Conservation (phyloP, 2,113 vertebrate genomes). For the Panthera tigris region DNA sequence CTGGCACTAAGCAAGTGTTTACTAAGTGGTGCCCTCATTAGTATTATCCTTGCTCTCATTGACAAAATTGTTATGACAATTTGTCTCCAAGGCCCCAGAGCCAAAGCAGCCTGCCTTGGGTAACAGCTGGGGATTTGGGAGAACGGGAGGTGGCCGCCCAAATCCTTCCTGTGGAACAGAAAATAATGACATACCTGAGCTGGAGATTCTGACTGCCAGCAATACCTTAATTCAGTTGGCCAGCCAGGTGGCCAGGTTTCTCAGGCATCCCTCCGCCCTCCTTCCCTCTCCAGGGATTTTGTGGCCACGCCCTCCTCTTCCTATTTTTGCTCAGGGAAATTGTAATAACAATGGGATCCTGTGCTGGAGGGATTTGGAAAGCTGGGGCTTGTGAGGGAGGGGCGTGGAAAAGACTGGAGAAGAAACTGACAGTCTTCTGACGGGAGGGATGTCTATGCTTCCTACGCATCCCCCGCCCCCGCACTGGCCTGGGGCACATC, state of each 20-base stretch:
- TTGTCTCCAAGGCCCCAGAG: background rate
- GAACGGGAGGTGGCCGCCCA: slow-evolving; percentile 21
- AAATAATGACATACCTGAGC: slow-evolving; percentile 27
- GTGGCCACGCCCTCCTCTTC: background rate
- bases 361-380: background rate
- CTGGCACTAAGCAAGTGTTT: background rate
- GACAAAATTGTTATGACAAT: background rate
- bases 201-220: background rate
- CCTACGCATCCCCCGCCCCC: background rate
- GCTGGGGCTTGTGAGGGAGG: background rate
- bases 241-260: background rate
- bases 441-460: fast-evolving
- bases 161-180: background rate
- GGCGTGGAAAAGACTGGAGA: too few relatives aligned
- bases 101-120: background rate
- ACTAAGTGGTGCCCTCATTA: background rate
- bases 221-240: background rate
- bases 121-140: slow-evolving; percentile 33
- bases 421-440: background rate
- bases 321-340: background rate
- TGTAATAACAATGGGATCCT: slow-evolving; percentile 16
- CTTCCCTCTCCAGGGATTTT: background rate
- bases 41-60: background rate
- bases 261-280: background rate
- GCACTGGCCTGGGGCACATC: background rate